Evolutionary conservation across 2,888 invertebrate genomes (phyloP).

Genomic region (Scelioninae gen. 1): DNA sequence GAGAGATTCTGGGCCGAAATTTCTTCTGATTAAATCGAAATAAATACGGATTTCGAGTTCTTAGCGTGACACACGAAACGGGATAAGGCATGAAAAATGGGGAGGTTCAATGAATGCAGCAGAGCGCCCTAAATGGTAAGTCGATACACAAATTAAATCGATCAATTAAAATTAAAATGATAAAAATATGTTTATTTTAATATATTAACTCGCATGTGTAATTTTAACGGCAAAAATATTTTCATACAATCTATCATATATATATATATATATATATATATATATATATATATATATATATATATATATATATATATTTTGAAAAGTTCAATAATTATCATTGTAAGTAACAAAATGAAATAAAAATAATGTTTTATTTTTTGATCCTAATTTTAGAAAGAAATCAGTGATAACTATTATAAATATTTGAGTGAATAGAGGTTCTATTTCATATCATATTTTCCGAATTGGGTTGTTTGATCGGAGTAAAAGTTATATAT

Average conservation of each 20-base stretch:
- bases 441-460: not conserved
- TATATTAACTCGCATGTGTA: too few species aligned
- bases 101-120: constrained; percentile 13
- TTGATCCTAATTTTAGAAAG: too few species aligned
- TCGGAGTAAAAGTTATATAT: constrained; percentile 11
- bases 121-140: constrained; percentile 37
- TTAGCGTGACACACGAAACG: constrained; percentile 53
- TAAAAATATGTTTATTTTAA: not conserved
- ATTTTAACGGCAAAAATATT: too few species aligned
- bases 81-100: constrained; percentile 48
- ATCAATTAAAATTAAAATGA: constrained; percentile 6
- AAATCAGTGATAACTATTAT: too few species aligned
- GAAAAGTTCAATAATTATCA: too few species aligned
- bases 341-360: too few species aligned
- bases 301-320: too few species aligned
- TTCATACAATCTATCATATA: too few species aligned
- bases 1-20: constrained; percentile 27
- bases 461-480: not conserved
- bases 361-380: too few species aligned
- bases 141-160: constrained; percentile 34
- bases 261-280: too few species aligned
- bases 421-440: too few species aligned
- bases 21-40: constrained; percentile 60
- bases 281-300: too few species aligned
- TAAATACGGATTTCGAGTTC: constrained; percentile 61